These are phyloP conservation scores for Cotesia vestalis DNA, from an alignment of 1,140 invertebrate genomes.

Conservation along the genomic window DNA sequence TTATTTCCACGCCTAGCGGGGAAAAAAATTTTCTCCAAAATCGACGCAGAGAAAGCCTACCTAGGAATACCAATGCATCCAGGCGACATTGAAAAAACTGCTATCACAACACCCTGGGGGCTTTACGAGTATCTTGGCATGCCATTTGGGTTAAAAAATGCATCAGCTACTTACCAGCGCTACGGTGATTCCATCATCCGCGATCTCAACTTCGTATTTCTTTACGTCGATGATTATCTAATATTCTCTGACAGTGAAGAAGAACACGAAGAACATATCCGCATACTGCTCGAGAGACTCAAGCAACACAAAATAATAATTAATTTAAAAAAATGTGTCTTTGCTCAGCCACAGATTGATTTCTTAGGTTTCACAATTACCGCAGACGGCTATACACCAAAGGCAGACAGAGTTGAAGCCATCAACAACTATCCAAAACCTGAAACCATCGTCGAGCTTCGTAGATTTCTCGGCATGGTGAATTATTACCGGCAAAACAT, in stretches of 20 bases:
- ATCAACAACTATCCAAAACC: conserved; percentile 50
- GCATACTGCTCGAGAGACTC: conserved; percentile 13
- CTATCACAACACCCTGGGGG: conserved; percentile 46
- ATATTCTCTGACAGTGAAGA: conserved; percentile 25
- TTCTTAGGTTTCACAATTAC: conserved; percentile 35
- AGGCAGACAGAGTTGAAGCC: conserved; percentile 38
- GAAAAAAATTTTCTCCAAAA: conserved; percentile 48
- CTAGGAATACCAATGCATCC: conserved; percentile 58
- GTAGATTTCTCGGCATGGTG: conserved; percentile 58
- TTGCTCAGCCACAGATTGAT: not conserved
- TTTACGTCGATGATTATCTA: conserved; percentile 37
- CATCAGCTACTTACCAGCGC: conserved; percentile 42
- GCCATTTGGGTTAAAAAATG: conserved; percentile 51
- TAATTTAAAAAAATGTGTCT: conserved; percentile 1
- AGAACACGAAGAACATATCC: conserved; percentile 32
- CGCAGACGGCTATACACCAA: conserved; percentile 48
- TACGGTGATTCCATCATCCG: conserved; percentile 33
- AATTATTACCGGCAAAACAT: conserved; percentile 55
- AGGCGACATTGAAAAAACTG: conserved; percentile 52
- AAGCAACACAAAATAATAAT: not conserved
- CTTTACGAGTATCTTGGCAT: conserved; percentile 48
- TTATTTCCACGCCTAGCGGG: conserved; percentile 49
- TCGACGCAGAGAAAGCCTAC: conserved; percentile 60
- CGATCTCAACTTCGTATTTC: conserved; percentile 26
- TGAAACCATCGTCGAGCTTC: conserved; percentile 42